Evolutionary conservation across 2,888 invertebrate species (phyloP), one percentile per base, ranked within the genome.

Genomic region (Phalera bucephala): DNA sequence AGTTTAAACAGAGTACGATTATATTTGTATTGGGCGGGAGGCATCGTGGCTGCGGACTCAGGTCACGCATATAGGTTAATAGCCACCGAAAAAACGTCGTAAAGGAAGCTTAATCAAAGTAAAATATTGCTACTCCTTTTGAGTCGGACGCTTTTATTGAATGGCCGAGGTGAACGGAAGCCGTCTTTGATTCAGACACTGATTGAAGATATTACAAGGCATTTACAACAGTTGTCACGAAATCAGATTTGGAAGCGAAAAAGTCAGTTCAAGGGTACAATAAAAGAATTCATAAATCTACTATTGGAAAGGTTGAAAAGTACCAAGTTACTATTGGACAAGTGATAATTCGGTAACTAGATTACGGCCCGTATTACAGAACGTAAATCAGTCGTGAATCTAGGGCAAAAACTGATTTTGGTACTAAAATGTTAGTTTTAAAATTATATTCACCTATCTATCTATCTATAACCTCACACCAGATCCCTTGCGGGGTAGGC

Each of bases 1-100:
- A n/a, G n/a, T n/a, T n/a, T n/a, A n/a, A n/a, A n/a, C n/a, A n/a
- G n/a, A n/a, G n/a, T n/a, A n/a, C n/a, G n/a, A n/a, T n/a, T n/a
- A n/a, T n/a, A n/a, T n/a, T n/a, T n/a, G n/a, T n/a, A n/a, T n/a
- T n/a, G n/a, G n/a, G n/a, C n/a, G n/a, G n/a, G n/a, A n/a, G n/a
- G n/a, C n/a, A n/a, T n/a, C n/a, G n/a, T n/a, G n/a, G n/a, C n/a
- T n/a, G n/a, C 52, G 57, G 50, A 57, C 64, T 51, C 67, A 61
- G 76, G 80, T 78, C 80, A 76, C 78, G 77, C 74, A 80, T 78
- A 79, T 77, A 73, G 76, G 80, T 79, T 79, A 77, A 80, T 73
- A 72, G 72, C 75, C 48, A 51, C 63, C 70, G 61, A 77, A 77
- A 71, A 58, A 72, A 51, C 59, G 62, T 62, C 58, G 60, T 64